Evolutionary conservation across 2,113 vertebrate genomes (phyloP).

Genomic region (Hyperopisus bebe): DNA sequence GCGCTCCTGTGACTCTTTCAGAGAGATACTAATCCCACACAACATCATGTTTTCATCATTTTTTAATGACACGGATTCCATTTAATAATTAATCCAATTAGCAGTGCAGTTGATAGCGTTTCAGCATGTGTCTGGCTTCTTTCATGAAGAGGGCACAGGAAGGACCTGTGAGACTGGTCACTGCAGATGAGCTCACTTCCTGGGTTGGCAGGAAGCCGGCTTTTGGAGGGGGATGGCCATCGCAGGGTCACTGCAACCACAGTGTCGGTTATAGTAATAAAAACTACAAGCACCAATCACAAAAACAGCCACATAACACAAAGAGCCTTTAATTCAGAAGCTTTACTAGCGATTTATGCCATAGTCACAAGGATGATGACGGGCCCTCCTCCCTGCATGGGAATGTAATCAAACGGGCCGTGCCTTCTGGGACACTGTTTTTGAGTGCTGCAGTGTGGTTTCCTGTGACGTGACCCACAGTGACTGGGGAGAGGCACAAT

Average conservation of each 20-base stretch:
- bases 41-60: slow-evolving; percentile 60
- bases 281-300: background rate
- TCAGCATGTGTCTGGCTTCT: slow-evolving; percentile 53
- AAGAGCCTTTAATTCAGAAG: background rate
- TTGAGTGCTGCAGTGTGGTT: background rate
- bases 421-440: background rate
- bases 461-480: background rate
- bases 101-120: slow-evolving; percentile 58
- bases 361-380: background rate
- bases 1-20: slow-evolving; percentile 38
- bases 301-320: background rate
- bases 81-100: slow-evolving; percentile 71
- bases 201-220: background rate
- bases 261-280: background rate
- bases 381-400: background rate
- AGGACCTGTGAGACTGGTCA: slow-evolving; percentile 18
- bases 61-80: slow-evolving; percentile 63
- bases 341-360: background rate
- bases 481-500: background rate
- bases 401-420: background rate
- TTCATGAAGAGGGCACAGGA: slow-evolving; percentile 52
- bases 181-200: background rate
- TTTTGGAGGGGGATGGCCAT: background rate
- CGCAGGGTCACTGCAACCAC: background rate
- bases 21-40: slow-evolving; percentile 51